A percentile compares a stretch with the other conserved stretches of the same genome.
Conservation (phyloP, 92 coral and sea anemone genomes). For the Umimayanthus kanabou region DNA sequence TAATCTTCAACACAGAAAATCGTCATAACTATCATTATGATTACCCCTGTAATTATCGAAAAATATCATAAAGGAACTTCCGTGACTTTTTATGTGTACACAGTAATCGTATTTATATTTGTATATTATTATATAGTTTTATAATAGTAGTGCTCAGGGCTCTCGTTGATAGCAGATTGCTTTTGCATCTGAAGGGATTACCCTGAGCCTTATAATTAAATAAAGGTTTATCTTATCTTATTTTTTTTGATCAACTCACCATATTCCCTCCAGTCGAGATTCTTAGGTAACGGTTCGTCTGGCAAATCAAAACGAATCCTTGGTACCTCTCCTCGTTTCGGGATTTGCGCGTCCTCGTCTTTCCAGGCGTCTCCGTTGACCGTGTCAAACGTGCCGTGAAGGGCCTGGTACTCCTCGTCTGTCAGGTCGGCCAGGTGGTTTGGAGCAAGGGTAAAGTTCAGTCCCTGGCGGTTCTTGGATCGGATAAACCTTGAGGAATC, state of each 20-base stretch:
- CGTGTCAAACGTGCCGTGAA: constrained; percentile 47
- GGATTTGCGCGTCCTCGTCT: constrained; percentile 45
- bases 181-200: too few relatives aligned
- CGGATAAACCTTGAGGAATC: constrained; percentile 35
- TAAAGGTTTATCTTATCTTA: too few relatives aligned
- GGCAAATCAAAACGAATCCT: constrained; percentile 44
- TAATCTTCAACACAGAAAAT: too few relatives aligned
- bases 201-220: too few relatives aligned
- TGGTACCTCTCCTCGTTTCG: constrained; percentile 55
- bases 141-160: too few relatives aligned
- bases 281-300: constrained; percentile 49
- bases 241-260: constrained; percentile 15
- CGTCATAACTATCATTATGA: too few relatives aligned
- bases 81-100: too few relatives aligned
- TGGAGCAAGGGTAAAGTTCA: constrained; percentile 52
- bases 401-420: constrained; percentile 40
- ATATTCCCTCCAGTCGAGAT: constrained; percentile 58
- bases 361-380: constrained; percentile 45
- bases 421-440: constrained; percentile 56
- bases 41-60: too few relatives aligned
- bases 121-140: too few relatives aligned
- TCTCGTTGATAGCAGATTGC: too few relatives aligned
- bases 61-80: too few relatives aligned
- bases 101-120: too few relatives aligned
- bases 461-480: constrained; percentile 56